Percentiles rank a stretch among this genome's conserved stretches.
Conservation (phyloP, 1,140 invertebrate genomes). For the Zaprionus kolodkinae region DNA sequence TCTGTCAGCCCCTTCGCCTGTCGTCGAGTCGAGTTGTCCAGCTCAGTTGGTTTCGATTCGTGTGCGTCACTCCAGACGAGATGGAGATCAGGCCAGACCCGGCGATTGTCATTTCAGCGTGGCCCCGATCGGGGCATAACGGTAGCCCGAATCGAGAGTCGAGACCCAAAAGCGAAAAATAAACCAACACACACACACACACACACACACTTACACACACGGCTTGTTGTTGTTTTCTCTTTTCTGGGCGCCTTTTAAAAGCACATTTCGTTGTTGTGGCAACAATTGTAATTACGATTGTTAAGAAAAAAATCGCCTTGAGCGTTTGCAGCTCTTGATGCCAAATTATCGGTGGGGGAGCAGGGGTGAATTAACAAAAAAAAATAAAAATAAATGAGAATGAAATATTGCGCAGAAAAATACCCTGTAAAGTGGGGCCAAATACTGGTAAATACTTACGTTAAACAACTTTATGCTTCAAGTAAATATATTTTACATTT, state of each 20-base stretch:
- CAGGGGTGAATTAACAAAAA: slow-evolving; percentile 28
- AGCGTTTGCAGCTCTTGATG: slow-evolving; percentile 32
- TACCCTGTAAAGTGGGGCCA: slow-evolving; percentile 13
- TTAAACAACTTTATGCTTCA: neutral
- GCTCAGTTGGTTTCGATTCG: slow-evolving; percentile 46
- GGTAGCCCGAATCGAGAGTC: slow-evolving; percentile 75
- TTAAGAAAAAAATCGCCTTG: slow-evolving; percentile 51
- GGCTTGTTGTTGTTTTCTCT: slow-evolving; percentile 8
- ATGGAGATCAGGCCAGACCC: slow-evolving; percentile 36
- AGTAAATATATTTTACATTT: too few relatives aligned
- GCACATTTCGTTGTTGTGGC: slow-evolving; percentile 72
- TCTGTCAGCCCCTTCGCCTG: slow-evolving; percentile 45
- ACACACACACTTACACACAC: neutral
- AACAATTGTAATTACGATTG: slow-evolving; percentile 78
- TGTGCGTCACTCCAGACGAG: slow-evolving; percentile 72
- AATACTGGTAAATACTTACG: too few relatives aligned
- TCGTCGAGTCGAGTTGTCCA: slow-evolving; percentile 26
- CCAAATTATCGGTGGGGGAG: slow-evolving; percentile 37
- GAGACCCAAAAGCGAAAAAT: slow-evolving; percentile 22
- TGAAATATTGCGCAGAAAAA: neutral
- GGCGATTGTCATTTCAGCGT: slow-evolving; percentile 65
- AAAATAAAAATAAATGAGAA: slow-evolving; percentile 3
- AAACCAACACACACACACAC: neutral
- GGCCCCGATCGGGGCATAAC: slow-evolving; percentile 73
- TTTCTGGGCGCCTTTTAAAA: slow-evolving; percentile 69